Base-by-base conservation (phyloP, 2,888 invertebrate species). In the Hecatera dysodea region DNA sequence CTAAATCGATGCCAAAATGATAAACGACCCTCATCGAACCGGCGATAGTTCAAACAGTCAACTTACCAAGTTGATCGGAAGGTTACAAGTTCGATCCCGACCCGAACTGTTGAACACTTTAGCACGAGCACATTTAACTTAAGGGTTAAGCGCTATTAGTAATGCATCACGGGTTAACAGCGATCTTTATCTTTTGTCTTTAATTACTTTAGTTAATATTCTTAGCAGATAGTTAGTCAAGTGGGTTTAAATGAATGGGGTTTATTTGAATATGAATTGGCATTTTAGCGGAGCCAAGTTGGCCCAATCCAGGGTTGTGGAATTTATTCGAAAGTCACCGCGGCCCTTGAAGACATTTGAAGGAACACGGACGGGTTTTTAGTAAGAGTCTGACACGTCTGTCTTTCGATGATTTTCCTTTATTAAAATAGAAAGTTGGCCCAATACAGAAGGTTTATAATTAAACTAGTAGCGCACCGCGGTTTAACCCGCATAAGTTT, bases 141-240 rank as follows among this genome's bases (percentile, higher is more conserved):
- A 44, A 29, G 69, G 70, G 66, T 67, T 61, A 59, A 68, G 50
- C 42, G 68, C n/a, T 55, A 52, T 65, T 53, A 71, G 66, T 80
- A 44, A 80, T 75, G 80, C 67, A 75, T 80, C 60, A 48, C 67
- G 53, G 64, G 78, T 75, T 75, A 67, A 57, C 68, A 57, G 63
- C n/a, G 77, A 80, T 80, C 62, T 73, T 73, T 68, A 80, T 80
- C 81, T 56, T 24, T 11, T 0, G n/a, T 48, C 67, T 65, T 60
- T 70, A 79, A 79, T 66, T 70, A 78, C 63, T 65, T 66, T 36
- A 67, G 57, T 73, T 77, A 64, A 73, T 64, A 64, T 64, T 72
- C 67, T 76, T 59, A 60, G 42, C 15, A 52, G 63, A 67, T 59
- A 53, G 50, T 74, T 74, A 36, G 24, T 24, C n/a, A 42, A 48